These are phyloP conservation scores for Chrysolina haemoptera DNA, from an alignment of 2,888 invertebrate genomes.

Conservation along the genomic window DNA sequence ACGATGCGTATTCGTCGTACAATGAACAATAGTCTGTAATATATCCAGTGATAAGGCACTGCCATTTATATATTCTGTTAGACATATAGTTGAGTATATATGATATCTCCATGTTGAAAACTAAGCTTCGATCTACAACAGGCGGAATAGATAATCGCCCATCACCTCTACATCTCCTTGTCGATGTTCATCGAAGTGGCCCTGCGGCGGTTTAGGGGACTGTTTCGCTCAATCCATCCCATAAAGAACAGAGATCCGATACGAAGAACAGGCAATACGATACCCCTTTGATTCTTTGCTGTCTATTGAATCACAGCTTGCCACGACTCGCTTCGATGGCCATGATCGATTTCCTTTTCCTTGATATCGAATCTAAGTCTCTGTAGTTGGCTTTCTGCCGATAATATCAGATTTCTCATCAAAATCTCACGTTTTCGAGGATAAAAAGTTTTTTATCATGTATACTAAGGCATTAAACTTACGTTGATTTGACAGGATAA, in stretches of 20 bases:
- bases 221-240: constrained; percentile 31
- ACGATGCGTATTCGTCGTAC: too few relatives aligned
- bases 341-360: constrained; percentile 32
- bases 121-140: not conserved
- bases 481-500: too few relatives aligned
- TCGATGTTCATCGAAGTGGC: constrained; percentile 36
- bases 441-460: not conserved
- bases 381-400: constrained; percentile 6
- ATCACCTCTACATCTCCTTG: constrained; percentile 24
- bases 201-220: constrained; percentile 30
- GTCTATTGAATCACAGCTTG: constrained; percentile 28
- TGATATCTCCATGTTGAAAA: not conserved
- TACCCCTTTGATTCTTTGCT: constrained; percentile 40
- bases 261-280: constrained; percentile 27
- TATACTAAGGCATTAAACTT: too few relatives aligned
- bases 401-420: not conserved
- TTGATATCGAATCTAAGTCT: constrained; percentile 24
- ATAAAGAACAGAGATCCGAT: constrained; percentile 31
- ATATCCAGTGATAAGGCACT: too few relatives aligned
- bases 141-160: not conserved
- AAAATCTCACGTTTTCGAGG: not conserved
- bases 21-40: too few relatives aligned
- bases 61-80: too few relatives aligned
- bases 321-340: constrained; percentile 27
- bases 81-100: too few relatives aligned